Evolutionary conservation across 37 sponge, comb jelly and placozoan genomes (phyloP).

Genomic region (Aplysina aerophoba): DNA sequence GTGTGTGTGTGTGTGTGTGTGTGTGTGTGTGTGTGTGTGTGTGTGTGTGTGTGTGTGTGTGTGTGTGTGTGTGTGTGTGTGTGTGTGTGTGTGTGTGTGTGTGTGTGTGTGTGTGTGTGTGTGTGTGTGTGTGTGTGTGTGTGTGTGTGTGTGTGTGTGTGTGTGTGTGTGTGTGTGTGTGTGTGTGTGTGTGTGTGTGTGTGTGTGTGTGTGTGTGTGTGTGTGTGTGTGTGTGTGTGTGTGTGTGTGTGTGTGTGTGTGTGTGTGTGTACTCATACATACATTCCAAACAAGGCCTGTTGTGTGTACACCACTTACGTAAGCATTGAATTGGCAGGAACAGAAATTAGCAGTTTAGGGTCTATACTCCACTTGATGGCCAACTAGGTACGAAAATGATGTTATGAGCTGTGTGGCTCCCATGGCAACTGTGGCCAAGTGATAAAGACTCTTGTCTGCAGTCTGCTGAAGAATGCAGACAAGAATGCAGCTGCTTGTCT

Average conservation of each 20-base stretch:
- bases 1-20: background rate
- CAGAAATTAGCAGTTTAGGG: too few species aligned
- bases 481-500: too few species aligned
- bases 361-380: background rate
- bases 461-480: too few species aligned
- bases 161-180: slow-evolving; percentile 31
- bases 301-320: too few species aligned
- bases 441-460: too few species aligned
- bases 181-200: slow-evolving; percentile 33
- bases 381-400: too few species aligned
- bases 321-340: background rate
- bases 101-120: slow-evolving; percentile 35
- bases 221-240: background rate
- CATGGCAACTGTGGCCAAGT: too few species aligned
- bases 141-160: slow-evolving; percentile 27
- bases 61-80: slow-evolving; percentile 35
- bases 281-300: background rate
- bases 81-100: slow-evolving; percentile 35
- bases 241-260: background rate
- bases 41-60: slow-evolving; percentile 31
- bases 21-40: slow-evolving; percentile 28
- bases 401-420: too few species aligned
- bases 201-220: background rate
- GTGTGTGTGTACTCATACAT: background rate
- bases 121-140: slow-evolving; percentile 35